phyloP scores from a whole-genome alignment of 53 echinoderm and acorn worm species.

The Holothuria leucospilota region DNA sequence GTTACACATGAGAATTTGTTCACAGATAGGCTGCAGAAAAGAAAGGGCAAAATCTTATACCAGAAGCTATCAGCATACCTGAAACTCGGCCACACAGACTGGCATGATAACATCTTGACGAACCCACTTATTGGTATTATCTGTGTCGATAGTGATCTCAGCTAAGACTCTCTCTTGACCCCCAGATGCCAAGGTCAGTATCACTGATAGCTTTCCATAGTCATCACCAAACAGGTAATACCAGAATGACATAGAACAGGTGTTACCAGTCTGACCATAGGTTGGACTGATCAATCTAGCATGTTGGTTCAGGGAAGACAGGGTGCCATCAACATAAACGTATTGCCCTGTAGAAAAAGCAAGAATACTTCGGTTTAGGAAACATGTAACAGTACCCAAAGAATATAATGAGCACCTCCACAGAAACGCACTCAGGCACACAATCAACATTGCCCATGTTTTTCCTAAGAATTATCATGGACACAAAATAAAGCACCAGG shows the following conservation, averaged over 20 bases:
- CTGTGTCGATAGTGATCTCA: conserved; percentile 32
- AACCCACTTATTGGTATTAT: conserved; percentile 73
- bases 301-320: conserved; percentile 45
- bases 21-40: too few relatives aligned
- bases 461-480: too few relatives aligned
- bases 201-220: conserved; percentile 61
- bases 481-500: too few relatives aligned
- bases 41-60: not conserved
- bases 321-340: conserved; percentile 63
- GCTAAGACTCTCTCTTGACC: conserved; percentile 25
- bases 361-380: not conserved
- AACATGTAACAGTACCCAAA: not conserved
- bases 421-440: too few relatives aligned
- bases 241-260: conserved; percentile 74
- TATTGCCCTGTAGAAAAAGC: conserved; percentile 48
- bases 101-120: conserved; percentile 67
- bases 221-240: conserved; percentile 77
- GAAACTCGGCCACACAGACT: conserved; percentile 77
- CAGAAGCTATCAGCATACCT: conserved; percentile 45
- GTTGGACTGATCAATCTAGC: conserved; percentile 62
- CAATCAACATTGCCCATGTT: too few relatives aligned
- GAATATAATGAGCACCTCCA: too few relatives aligned
- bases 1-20: too few relatives aligned
- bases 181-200: conserved; percentile 34
- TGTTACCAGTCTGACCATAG: conserved; percentile 46